A percentile compares a stretch with the other conserved stretches of the same genome.
Conservation (phyloP, 2,113 vertebrate species). For the Brienomyrus brachyistius region DNA sequence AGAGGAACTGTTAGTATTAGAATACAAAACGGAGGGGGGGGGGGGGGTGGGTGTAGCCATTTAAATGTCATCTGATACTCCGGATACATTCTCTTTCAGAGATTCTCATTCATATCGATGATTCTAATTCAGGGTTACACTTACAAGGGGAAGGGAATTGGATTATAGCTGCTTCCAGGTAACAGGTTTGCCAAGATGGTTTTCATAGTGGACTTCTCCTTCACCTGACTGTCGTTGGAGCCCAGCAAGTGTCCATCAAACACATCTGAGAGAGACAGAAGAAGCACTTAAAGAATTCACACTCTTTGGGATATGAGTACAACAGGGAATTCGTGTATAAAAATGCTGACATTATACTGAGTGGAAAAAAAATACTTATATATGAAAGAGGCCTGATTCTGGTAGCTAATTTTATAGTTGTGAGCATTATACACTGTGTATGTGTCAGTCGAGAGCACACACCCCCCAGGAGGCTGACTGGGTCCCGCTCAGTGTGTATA, state of each 20-base stretch:
- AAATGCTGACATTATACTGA: not conserved
- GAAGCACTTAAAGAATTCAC: not conserved
- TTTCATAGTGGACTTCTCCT: constrained; percentile 99
- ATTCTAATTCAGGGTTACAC: constrained; percentile 32
- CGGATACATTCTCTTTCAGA: not conserved
- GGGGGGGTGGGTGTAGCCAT: not conserved
- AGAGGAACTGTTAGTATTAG: not conserved
- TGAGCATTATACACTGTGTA: too few relatives aligned
- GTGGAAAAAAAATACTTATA: not conserved
- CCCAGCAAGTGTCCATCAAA: constrained; percentile 88
- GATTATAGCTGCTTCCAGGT: constrained; percentile 91
- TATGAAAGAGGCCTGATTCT: not conserved
- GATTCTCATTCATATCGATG: not conserved
- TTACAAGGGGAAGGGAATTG: constrained; percentile 95
- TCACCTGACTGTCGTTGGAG: constrained; percentile 90
- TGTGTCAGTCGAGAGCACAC: not conserved
- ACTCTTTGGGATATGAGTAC: not conserved
- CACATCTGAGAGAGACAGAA: constrained; percentile 64
- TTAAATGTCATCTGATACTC: not conserved
- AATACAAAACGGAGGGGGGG: not conserved
- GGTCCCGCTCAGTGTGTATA: too few relatives aligned
- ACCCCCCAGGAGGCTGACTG: too few relatives aligned
- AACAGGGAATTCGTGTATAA: not conserved
- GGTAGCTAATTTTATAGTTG: too few relatives aligned
- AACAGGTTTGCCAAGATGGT: constrained; percentile 95